Percentiles rank a stretch among this genome's conserved stretches.
phyloP scores from a whole-genome alignment of 2,797 vertebrate genomes.

The Pogoniulus pusillus region DNA sequence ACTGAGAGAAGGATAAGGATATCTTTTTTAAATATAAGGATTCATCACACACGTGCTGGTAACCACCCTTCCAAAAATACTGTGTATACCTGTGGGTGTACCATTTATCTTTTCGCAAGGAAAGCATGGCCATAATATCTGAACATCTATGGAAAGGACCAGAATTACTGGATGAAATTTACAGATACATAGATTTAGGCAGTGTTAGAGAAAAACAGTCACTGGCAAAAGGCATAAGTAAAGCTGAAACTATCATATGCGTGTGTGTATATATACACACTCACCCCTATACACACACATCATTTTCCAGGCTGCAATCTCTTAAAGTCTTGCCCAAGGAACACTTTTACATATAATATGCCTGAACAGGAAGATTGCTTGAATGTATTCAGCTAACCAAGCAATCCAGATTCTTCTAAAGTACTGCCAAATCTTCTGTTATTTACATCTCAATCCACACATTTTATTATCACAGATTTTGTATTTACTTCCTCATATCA shows the following conservation, averaged over 20 bases:
- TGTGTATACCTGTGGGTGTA: rapidly evolving
- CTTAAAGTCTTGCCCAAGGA: background rate
- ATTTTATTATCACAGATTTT: background rate
- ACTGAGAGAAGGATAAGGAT: background rate
- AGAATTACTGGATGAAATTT: background rate
- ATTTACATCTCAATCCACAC: background rate
- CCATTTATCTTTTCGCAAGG: background rate
- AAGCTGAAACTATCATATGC: background rate
- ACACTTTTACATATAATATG: background rate
- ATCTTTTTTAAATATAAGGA: background rate
- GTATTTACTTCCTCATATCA: background rate
- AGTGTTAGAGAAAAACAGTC: background rate
- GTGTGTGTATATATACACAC: too few species aligned
- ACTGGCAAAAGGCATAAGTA: background rate
- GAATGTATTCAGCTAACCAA: background rate
- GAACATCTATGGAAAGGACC: background rate
- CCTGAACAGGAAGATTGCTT: background rate
- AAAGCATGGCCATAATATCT: background rate
- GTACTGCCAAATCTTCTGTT: background rate
- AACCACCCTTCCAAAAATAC: background rate
- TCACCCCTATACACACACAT: too few species aligned
- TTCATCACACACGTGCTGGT: rapidly evolving
- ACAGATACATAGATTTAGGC: background rate
- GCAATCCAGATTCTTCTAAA: background rate
- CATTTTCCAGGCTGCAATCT: background rate